Base-by-base conservation (phyloP, 2,888 invertebrate genomes). In the Toxonevra muliebris region DNA sequence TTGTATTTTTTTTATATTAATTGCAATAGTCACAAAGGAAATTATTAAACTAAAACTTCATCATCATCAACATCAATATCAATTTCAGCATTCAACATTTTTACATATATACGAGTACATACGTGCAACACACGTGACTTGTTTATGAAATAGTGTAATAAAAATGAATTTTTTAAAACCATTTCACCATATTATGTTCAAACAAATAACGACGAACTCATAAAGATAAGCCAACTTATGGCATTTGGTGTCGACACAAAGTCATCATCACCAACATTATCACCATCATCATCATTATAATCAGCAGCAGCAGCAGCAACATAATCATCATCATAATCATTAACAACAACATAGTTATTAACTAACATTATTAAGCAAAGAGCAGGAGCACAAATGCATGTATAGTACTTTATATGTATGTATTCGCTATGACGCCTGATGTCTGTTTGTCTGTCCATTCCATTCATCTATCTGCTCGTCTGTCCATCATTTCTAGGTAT, bases 91-190 rank as follows among this genome's bases (percentile, higher is more conserved):
- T 30, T 30, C 30, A 4, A 2, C 30, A 30, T 7, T 30, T 30
- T 30, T 30, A 4, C 30, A 30, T 30, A 30, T 57, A 40, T 58
- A n/a, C 12, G 42, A 61, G 8, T 61, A 48, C 15, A 2, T 15
- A 48, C 13, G 15, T 40, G 13, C 19, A 59, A 61, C 61, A 61
- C 66, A 69, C 69, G 69, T 69, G 66, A 66, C 66, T 58, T 45
- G 45, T 40, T 66, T 66, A 69, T 59, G 61, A 57, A 69, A 61
- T 61, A n/a, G 48, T 12, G 8, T 15, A 15, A 48, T 48, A 48
- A 48, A 48, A 48, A 48, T 48, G 48, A 30, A 30, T 48, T 48
- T 48, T 15, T 8, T 12, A 48, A 48, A 48, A n/a, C 48, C 15
- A 48, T 15, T 48, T 48, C 48, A 48, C 48, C 48, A 48, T 15